phyloP scores from a whole-genome alignment of 2,888 invertebrate species.

The Alsophila aescularia region DNA sequence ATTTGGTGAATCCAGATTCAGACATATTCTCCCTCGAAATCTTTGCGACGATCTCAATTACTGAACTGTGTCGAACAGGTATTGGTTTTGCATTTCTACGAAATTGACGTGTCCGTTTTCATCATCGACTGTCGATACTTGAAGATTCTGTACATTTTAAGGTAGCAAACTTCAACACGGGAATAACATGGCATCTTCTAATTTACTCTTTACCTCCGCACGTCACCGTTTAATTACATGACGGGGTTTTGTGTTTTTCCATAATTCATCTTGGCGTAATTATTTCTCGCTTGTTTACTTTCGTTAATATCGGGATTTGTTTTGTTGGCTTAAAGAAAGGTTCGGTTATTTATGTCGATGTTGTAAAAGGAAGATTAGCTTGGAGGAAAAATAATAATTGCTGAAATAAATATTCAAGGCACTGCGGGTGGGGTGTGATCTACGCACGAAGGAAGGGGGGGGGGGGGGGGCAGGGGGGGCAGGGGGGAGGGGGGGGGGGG shows the following conservation, averaged over 20 bases:
- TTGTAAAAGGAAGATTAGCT: conserved; percentile 3
- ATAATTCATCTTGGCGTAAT: conserved; percentile 40
- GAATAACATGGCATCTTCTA: too few relatives aligned
- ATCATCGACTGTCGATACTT: too few relatives aligned
- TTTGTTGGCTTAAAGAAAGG: conserved; percentile 8
- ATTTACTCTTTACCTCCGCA: neutral
- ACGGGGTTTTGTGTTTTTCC: conserved; percentile 4
- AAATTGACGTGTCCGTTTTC: too few relatives aligned
- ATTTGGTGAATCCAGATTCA: too few relatives aligned
- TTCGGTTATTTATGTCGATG: conserved; percentile 6
- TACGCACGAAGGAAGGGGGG: neutral
- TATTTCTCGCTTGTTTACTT: conserved; percentile 27
- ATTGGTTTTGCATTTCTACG: too few relatives aligned
- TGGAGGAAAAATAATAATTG: conserved; percentile 1
- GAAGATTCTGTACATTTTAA: too few relatives aligned
- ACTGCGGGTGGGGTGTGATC: neutral
- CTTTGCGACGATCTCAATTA: too few relatives aligned
- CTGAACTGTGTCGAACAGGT: too few relatives aligned
- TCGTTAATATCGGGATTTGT: neutral
- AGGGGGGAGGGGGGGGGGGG: neutral
- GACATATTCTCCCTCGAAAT: too few relatives aligned
- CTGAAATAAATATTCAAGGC: neutral
- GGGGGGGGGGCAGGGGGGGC: neutral
- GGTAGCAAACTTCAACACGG: too few relatives aligned
- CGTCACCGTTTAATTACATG: neutral